These are phyloP conservation scores for Drosophila prostipennis DNA, from an alignment of 2,888 invertebrate species.

Conservation along the genomic window DNA sequence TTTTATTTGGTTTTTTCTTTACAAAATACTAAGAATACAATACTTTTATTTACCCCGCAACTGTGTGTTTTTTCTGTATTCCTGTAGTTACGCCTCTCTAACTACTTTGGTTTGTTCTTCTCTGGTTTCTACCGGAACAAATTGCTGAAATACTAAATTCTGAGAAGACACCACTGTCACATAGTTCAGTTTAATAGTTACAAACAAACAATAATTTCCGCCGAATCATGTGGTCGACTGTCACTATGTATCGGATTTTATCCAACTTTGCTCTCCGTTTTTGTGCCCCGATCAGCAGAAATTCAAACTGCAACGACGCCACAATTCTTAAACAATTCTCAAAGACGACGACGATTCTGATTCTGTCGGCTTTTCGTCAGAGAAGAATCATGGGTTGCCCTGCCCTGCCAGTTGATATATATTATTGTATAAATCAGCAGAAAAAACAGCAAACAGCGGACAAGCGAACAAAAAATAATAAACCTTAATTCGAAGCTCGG, in stretches of 20 bases:
- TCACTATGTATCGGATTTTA: conserved; percentile 26
- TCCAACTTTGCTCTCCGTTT: conserved; percentile 19
- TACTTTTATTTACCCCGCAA: not conserved
- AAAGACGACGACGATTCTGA: conserved; percentile 24
- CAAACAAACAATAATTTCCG: conserved; percentile 55
- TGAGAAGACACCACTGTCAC: conserved; percentile 44
- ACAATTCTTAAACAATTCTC: conserved; percentile 71
- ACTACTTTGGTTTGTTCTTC: conserved; percentile 12
- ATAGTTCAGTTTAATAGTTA: conserved; percentile 35
- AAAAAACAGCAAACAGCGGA: conserved; percentile 46
- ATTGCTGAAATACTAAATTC: conserved; percentile 62
- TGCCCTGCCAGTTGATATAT: conserved; percentile 21
- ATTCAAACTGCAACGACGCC: conserved; percentile 73
- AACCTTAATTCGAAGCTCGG: conserved; percentile 73
- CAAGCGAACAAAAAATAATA: conserved; percentile 63
- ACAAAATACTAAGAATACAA: too few species aligned
- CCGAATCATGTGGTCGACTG: conserved; percentile 51
- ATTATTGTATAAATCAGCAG: conserved; percentile 74
- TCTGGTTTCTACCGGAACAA: conserved; percentile 67
- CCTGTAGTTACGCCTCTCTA: conserved; percentile 24
- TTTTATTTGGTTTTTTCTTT: too few species aligned
- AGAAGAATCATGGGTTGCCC: conserved; percentile 5
- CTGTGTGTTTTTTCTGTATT: conserved; percentile 2
- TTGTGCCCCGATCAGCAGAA: conserved; percentile 62
- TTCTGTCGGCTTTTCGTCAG: conserved; percentile 40